phyloP scores from a whole-genome alignment of 2,113 vertebrate genomes.

The Ivindomyrus marchei region DNA sequence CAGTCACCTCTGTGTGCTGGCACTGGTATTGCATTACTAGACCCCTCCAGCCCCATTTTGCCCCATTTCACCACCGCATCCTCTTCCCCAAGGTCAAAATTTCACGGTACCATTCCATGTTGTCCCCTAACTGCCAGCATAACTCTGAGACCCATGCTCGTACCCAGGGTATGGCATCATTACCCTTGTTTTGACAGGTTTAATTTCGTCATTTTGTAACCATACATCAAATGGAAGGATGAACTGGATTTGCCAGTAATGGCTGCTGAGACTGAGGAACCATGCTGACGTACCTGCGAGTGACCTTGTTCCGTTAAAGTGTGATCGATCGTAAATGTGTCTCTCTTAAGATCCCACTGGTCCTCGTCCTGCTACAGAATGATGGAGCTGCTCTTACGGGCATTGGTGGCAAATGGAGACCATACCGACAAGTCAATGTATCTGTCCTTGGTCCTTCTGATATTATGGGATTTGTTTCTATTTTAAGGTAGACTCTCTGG shows the following conservation, averaged over 20 bases:
- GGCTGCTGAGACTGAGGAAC: neutral
- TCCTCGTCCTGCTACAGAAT: neutral
- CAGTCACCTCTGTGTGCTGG: conserved; percentile 16
- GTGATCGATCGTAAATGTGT: neutral
- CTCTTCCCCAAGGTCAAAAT: conserved; percentile 8
- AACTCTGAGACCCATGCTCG: neutral
- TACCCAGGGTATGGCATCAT: conserved; percentile 65
- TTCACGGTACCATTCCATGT: neutral
- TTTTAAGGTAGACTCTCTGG: neutral
- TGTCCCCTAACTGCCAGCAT: neutral
- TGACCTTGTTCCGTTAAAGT: conserved; percentile 7
- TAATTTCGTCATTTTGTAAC: conserved; percentile 60
- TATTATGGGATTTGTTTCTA: neutral
- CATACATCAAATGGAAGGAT: conserved; percentile 58
- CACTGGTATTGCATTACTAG: neutral
- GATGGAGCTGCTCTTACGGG: neutral
- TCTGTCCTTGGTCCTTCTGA: neutral
- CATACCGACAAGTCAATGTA: neutral
- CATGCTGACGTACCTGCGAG: neutral
- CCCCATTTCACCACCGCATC: neutral
- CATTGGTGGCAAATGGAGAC: neutral
- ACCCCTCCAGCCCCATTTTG: neutral
- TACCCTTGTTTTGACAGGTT: conserved; percentile 70
- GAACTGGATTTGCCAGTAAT: neutral
- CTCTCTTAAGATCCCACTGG: neutral